Percentiles rank a stretch among this genome's conserved stretches.
Conservation (phyloP, 1,140 invertebrate genomes). For the Plodia interpunctella region DNA sequence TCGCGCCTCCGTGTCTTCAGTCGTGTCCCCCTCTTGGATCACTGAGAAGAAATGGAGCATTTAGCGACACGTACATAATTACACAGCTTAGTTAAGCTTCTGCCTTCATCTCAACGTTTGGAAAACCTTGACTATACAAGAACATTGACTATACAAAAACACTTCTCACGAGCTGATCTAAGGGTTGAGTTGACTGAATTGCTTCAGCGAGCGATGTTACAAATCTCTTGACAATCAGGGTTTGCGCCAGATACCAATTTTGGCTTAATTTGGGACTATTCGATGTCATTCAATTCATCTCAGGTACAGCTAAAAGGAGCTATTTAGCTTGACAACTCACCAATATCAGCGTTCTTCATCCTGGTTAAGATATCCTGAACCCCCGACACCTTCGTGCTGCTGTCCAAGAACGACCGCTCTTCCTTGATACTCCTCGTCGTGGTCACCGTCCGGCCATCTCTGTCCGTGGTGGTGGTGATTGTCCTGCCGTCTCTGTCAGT, state of each 20-base stretch:
- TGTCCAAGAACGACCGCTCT: slow-evolving; percentile 81
- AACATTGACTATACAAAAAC: no score
- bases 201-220: no score
- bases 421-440: slow-evolving; percentile 17
- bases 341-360: slow-evolving; percentile 85
- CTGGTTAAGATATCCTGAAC: slow-evolving; percentile 84
- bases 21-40: slow-evolving; percentile 78
- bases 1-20: slow-evolving; percentile 83
- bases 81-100: no score
- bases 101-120: no score
- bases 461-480: slow-evolving; percentile 37
- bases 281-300: neutral
- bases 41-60: slow-evolving; percentile 54
- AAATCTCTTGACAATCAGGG: no score
- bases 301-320: neutral
- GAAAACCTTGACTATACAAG: no score
- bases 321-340: slow-evolving; percentile 66
- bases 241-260: no score
- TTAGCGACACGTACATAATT: no score
- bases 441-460: slow-evolving; percentile 14
- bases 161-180: no score
- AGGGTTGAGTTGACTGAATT: no score
- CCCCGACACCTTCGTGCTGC: slow-evolving; percentile 81
- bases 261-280: no score
- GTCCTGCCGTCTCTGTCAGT: slow-evolving; percentile 39